phyloP scores from a whole-genome alignment of 1,140 invertebrate species.

The Mizuhopecten yessoensis region DNA sequence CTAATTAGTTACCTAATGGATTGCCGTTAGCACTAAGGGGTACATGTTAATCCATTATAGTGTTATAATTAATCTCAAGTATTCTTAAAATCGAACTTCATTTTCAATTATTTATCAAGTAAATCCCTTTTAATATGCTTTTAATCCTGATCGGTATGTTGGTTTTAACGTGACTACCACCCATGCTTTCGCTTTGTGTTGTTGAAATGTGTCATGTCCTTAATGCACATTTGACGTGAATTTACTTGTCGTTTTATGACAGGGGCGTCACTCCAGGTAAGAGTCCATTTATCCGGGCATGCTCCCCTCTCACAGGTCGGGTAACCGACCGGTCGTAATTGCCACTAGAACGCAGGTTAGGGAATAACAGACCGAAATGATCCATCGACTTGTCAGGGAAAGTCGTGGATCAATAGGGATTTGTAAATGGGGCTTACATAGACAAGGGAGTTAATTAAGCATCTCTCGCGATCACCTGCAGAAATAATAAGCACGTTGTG shows the following conservation, averaged over 20 bases:
- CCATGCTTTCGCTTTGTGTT: neutral
- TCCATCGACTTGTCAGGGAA: neutral
- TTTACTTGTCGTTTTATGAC: neutral
- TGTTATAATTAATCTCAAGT: neutral
- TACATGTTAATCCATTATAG: neutral
- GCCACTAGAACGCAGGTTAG: neutral
- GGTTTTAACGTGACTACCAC: neutral
- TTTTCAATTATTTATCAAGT: neutral
- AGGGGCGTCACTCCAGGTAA: conserved; percentile 2
- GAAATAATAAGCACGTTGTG: neutral
- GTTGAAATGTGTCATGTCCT: neutral
- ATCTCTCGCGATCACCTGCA: conserved; percentile 18
- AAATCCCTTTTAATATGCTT: neutral
- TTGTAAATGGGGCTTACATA: neutral
- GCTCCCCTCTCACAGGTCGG: neutral
- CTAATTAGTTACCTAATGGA: neutral
- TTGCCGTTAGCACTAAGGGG: neutral
- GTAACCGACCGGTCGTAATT: neutral
- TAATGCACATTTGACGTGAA: conserved; percentile 17
- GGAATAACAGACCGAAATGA: neutral
- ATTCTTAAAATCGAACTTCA: neutral
- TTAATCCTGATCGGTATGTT: neutral
- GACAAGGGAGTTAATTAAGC: neutral
- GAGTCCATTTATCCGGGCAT: neutral
- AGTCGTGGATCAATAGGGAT: neutral